Base-by-base conservation (phyloP, 1,140 invertebrate species). In the Diprion similis region DNA sequence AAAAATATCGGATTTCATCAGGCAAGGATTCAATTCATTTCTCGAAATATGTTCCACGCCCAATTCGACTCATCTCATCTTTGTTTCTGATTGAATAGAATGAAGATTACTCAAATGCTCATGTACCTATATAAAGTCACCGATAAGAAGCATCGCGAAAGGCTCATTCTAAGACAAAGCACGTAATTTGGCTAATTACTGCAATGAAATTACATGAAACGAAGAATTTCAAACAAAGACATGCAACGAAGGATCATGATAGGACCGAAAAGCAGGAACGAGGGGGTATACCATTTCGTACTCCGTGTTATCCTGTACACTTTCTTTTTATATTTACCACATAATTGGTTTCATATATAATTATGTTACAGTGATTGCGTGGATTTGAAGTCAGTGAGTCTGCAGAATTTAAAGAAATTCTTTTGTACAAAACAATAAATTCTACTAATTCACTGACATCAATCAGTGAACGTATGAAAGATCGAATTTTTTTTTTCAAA, bases 391-490 rank as follows among this genome's bases (percentile, higher is more conserved):
- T 77, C 74, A 80, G 77, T 68, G 75, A 78, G 76, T 80, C 75
- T 74, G 75, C 69, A 80, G 76, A 80, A 78, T 76, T 70, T 73
- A 72, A 46, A 68, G 18, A 80, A 77, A 17, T 68, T 68, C 37
- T 45, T 68, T 19, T 15, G 1, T 64, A 68, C 74, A 72, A 72
- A 75, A 51, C 45, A 64, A 59, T 70, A 71, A 78, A 78, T 77
- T 77, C 76, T 75, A 79, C 72, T 65, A 67, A 81, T 77, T 76
- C 78, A 79, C 78, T 78, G 78, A 81, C 77, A 79, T 77, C 76
- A 76, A 79, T 78, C 79, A 81, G 78, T 79, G 79, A 81, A 81
- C 76, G 77, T 79, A 81, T 81, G 77, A 81, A 81, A 81, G 77
- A 69, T 77, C 74, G 71, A 73, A 75, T 37, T 37, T 37, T 3